phyloP scores from a whole-genome alignment of 2,888 invertebrate genomes.

The Copidosoma aretas region DNA sequence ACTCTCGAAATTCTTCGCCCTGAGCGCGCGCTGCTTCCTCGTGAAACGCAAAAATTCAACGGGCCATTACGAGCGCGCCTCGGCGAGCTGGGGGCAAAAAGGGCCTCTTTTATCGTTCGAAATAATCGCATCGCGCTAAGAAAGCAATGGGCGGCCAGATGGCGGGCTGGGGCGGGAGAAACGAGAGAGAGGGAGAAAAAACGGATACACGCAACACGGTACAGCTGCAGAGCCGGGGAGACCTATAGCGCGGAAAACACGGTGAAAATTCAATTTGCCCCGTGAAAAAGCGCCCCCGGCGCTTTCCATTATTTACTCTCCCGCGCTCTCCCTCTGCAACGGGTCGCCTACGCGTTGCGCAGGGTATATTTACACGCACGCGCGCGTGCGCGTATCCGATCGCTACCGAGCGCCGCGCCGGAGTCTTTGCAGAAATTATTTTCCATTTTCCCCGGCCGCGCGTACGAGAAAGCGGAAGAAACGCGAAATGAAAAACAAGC shows the following conservation, averaged over 20 bases:
- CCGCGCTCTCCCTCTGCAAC: not conserved
- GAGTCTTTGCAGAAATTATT: slow-evolving; percentile 30
- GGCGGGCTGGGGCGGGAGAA: slow-evolving; percentile 6
- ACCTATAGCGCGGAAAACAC: slow-evolving; percentile 9
- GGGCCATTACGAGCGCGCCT: not conserved
- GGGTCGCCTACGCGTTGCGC: too few species aligned
- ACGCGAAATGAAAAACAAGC: too few species aligned
- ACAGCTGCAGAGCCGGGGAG: too few species aligned
- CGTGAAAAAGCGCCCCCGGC: slow-evolving; percentile 21
- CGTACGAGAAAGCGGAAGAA: not conserved
- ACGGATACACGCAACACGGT: not conserved
- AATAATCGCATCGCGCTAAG: slow-evolving; percentile 23
- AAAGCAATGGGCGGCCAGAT: not conserved
- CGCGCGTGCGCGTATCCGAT: not conserved
- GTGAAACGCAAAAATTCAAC: slow-evolving; percentile 4
- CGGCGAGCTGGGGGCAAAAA: not conserved
- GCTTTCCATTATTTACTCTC: slow-evolving; percentile 30
- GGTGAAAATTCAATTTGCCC: slow-evolving; percentile 31
- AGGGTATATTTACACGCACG: too few species aligned
- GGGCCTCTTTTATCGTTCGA: slow-evolving; percentile 23
- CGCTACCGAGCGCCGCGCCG: slow-evolving; percentile 1
- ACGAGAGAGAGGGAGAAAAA: slow-evolving; percentile 3
- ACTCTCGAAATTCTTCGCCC: too few species aligned
- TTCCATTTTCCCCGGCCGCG: slow-evolving; percentile 18
- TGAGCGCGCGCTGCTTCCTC: not conserved